phyloP scores from a whole-genome alignment of 1,140 invertebrate genomes.

The Brachionus asplanchnoidis region DNA sequence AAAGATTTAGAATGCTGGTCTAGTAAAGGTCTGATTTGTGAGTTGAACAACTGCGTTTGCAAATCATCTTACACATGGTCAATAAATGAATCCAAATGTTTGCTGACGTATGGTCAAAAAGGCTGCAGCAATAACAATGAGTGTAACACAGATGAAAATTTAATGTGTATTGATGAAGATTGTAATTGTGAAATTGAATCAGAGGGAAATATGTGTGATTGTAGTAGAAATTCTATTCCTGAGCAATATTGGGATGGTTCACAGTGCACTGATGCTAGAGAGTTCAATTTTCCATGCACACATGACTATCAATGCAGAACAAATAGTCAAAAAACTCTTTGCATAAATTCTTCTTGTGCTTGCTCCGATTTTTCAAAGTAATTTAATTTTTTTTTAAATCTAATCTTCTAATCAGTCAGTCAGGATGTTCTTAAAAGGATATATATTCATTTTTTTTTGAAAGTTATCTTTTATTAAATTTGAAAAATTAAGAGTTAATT shows the following conservation, averaged over 20 bases:
- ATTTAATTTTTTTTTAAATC: not conserved
- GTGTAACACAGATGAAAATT: not conserved
- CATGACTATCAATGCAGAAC: not conserved
- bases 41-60: not conserved
- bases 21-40: not conserved
- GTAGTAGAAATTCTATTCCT: not conserved
- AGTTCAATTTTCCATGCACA: not conserved
- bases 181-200: not conserved
- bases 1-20: not conserved
- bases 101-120: not conserved
- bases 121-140: not conserved
- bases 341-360: not conserved
- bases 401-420: too few relatives aligned
- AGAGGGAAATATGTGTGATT: not conserved
- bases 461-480: too few relatives aligned
- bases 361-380: not conserved
- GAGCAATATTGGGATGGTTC: not conserved
- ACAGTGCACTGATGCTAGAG: not conserved
- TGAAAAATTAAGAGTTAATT: too few relatives aligned
- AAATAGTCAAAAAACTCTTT: not conserved
- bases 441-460: too few relatives aligned
- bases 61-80: not conserved
- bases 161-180: not conserved
- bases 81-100: not conserved
- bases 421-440: too few relatives aligned